These are phyloP conservation scores for Chromoteleia sp. DNA, from an alignment of 2,888 invertebrate species.

Conservation along the genomic window DNA sequence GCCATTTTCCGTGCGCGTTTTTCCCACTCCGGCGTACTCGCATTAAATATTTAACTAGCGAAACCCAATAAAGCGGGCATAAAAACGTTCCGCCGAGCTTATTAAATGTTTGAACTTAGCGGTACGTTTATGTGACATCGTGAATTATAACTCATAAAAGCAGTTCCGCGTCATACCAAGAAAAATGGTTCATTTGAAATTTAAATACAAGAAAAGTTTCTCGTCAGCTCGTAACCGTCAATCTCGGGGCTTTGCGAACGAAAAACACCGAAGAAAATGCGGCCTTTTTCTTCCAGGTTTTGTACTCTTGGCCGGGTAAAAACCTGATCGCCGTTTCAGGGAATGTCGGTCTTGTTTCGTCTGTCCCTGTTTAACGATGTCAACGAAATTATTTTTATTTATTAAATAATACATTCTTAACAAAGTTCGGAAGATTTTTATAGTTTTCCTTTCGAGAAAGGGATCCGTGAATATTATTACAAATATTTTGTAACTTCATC, in stretches of 20 bases:
- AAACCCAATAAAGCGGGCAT: conserved; percentile 13
- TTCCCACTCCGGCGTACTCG: neutral
- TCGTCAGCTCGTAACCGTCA: conserved; percentile 49
- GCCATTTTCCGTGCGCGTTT: conserved; percentile 7
- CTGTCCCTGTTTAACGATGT: too few relatives aligned
- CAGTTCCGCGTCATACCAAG: conserved; percentile 27
- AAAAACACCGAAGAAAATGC: conserved; percentile 22
- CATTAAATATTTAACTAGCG: conserved; percentile 22
- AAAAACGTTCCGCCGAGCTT: conserved; percentile 20
- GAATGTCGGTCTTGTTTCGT: too few relatives aligned
- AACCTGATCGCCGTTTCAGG: too few relatives aligned
- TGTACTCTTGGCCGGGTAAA: neutral
- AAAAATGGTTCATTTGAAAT: conserved; percentile 50
- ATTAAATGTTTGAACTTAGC: conserved; percentile 43
- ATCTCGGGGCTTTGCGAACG: conserved; percentile 15
- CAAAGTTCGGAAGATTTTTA: too few relatives aligned
- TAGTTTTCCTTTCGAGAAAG: too few relatives aligned
- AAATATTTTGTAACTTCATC: too few relatives aligned
- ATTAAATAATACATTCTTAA: too few relatives aligned
- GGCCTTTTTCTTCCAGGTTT: conserved; percentile 8
- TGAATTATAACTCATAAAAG: conserved; percentile 53
- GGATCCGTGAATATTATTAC: too few relatives aligned
- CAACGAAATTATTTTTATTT: too few relatives aligned
- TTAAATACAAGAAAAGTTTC: conserved; percentile 54
- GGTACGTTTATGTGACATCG: conserved; percentile 41